Base-by-base conservation (phyloP, 2,888 invertebrate species). In the Chaitophorus viminalis region DNA sequence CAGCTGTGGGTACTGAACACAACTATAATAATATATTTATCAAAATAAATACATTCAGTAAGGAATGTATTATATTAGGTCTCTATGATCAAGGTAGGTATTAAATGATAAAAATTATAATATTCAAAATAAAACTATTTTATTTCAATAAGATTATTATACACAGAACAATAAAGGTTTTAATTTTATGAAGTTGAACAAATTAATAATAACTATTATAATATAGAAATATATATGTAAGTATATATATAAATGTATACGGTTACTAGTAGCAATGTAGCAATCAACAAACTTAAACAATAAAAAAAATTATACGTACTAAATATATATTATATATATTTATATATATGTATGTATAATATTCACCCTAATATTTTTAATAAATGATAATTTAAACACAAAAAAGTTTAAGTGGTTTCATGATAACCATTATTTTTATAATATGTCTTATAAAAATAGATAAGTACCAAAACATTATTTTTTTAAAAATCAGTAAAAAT, bases 211-310 rank as follows among this genome's bases (percentile, higher is more conserved):
- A 77, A 85, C 78, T 18, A 60, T 82, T 21, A 83, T 84, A 65
- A 84, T 39, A 25, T 65, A 39, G 31, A 85, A 46, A 52, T 77
- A 39, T 68, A 29, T 82, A 21, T 79, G 36, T 54, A 36, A 33
- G 25, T 60, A 31, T 29, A 31, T 36, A 74, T 39, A 77, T 68
- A 46, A 29, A 46, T 21, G 54, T 65, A 76, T 72, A 39, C 52
- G 36, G 72, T 36, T 54, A 76, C 33, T 84, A 79, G 54, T 31
- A 86, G 78, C 78, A 86, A 86, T 70, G 54, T 72, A 86, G 86
- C 78, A 86, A 72, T 86, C 54, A 86, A 86, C 86, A 86, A 86
- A 86, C 86, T 79, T 86, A 72, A 86, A 86, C 86, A 86, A 70
- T 86, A 79, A 86, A 72, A 86, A 46, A 86, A 72, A 86, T 60